A percentile compares a stretch with the other conserved stretches of the same genome.
phyloP scores from a whole-genome alignment of 2,888 invertebrate species.

The Pammene aurita region DNA sequence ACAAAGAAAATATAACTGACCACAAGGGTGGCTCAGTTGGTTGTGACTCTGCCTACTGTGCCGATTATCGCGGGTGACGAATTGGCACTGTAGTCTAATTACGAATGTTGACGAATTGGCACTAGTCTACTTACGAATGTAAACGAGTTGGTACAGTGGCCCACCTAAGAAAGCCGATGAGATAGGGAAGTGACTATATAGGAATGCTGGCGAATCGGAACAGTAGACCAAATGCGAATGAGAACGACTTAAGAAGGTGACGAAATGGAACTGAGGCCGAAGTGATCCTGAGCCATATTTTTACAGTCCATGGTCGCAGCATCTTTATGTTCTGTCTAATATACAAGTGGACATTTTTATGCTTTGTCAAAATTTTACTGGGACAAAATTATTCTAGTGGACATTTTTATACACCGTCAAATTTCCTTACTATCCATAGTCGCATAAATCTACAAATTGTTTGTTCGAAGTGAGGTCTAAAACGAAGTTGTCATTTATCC shows the following conservation, averaged over 20 bases:
- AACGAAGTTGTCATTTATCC: too few relatives aligned
- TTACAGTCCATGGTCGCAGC: too few relatives aligned
- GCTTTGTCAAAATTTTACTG: too few relatives aligned
- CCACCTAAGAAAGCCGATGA: background rate
- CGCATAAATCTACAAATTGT: too few relatives aligned
- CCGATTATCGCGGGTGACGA: too few relatives aligned
- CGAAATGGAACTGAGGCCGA: slow-evolving; percentile 13
- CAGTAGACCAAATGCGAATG: slow-evolving; percentile 13
- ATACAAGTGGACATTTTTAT: too few relatives aligned
- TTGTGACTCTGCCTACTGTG: too few relatives aligned
- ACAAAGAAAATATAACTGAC: background rate
- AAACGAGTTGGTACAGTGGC: background rate
- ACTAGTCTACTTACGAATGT: background rate
- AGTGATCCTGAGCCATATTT: slow-evolving; percentile 10
- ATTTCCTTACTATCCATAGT: too few relatives aligned
- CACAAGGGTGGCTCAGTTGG: background rate
- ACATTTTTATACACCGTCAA: too few relatives aligned
- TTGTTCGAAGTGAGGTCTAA: too few relatives aligned
- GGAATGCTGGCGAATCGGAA: slow-evolving; percentile 20
- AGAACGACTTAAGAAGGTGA: slow-evolving; percentile 15
- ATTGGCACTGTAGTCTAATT: background rate
- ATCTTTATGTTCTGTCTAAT: too few relatives aligned
- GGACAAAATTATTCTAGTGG: too few relatives aligned
- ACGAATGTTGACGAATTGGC: background rate
- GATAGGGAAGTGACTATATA: slow-evolving; percentile 14